phyloP scores from a whole-genome alignment of 2,888 invertebrate genomes.

The Anorthoa munda region DNA sequence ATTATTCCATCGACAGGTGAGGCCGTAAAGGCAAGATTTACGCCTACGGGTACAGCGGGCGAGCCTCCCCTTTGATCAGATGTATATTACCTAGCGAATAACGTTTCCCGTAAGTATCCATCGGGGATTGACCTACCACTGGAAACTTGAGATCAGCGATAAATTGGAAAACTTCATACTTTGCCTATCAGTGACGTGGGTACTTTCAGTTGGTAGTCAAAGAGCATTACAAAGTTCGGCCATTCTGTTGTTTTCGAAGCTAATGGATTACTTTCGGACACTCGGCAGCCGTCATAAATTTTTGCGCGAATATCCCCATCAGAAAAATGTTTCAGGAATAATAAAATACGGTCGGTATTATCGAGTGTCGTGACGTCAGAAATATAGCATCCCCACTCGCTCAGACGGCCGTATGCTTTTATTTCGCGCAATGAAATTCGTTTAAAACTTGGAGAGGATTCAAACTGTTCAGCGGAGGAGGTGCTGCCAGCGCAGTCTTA shows the following conservation, averaged over 20 bases:
- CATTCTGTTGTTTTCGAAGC: slow-evolving; percentile 71
- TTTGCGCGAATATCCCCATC: slow-evolving; percentile 71
- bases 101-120: slow-evolving; percentile 85
- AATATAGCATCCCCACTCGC: slow-evolving; percentile 71
- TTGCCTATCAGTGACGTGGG: slow-evolving; percentile 70
- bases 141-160: slow-evolving; percentile 78
- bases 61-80: slow-evolving; percentile 87
- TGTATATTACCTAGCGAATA: slow-evolving; percentile 87
- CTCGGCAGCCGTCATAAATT: slow-evolving; percentile 75
- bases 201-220: slow-evolving; percentile 53
- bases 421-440: slow-evolving; percentile 83
- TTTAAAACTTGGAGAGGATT: slow-evolving; percentile 86
- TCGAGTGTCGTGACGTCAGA: slow-evolving; percentile 75
- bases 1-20: slow-evolving; percentile 91
- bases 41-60: slow-evolving; percentile 85
- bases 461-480: slow-evolving; percentile 76
- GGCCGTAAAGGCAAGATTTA: slow-evolving; percentile 91
- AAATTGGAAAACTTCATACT: slow-evolving; percentile 82
- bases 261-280: slow-evolving; percentile 78
- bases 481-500: slow-evolving; percentile 78
- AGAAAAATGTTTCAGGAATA: slow-evolving; percentile 74
- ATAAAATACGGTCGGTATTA: slow-evolving; percentile 74
- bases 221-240: slow-evolving; percentile 64
- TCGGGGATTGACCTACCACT: slow-evolving; percentile 82
- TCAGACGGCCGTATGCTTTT: slow-evolving; percentile 76